These are phyloP conservation scores for Cactoblastis cactorum DNA, from an alignment of 2,888 invertebrate genomes.

Conservation along the genomic window DNA sequence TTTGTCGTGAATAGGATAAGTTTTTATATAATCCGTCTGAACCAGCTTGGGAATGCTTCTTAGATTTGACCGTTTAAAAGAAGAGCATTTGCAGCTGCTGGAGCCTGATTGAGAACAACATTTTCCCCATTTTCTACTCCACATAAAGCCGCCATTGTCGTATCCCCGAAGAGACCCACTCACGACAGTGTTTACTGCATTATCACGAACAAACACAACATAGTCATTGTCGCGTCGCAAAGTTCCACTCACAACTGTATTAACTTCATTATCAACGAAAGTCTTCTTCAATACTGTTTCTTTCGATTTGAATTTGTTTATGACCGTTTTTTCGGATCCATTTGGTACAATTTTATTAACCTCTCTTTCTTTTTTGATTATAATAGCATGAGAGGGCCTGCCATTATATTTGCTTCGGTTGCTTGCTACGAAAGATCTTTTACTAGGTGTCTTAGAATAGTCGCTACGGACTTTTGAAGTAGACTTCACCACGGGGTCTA, in stretches of 20 bases:
- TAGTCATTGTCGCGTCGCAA: slow-evolving; percentile 42
- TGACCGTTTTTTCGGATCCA: slow-evolving; percentile 21
- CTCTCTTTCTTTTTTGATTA: slow-evolving; percentile 39
- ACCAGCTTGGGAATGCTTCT: slow-evolving; percentile 34
- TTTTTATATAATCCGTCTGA: slow-evolving; percentile 33
- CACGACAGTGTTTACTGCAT: slow-evolving; percentile 40
- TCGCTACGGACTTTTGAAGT: slow-evolving; percentile 20
- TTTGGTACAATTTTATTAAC: slow-evolving; percentile 32
- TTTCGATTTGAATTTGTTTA: slow-evolving; percentile 33
- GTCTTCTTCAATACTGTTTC: slow-evolving; percentile 32
- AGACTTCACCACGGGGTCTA: slow-evolving; percentile 36
- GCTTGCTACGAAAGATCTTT: background rate
- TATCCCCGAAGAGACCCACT: slow-evolving; percentile 39
- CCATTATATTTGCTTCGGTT: slow-evolving; percentile 21
- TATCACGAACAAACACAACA: slow-evolving; percentile 44
- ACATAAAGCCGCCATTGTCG: slow-evolving; percentile 46
- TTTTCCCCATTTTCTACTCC: slow-evolving; percentile 38
- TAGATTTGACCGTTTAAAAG: slow-evolving; percentile 19
- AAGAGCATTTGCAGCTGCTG: slow-evolving; percentile 32
- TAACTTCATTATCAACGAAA: slow-evolving; percentile 36
- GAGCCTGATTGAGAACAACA: slow-evolving; percentile 7
- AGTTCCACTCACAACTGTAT: slow-evolving; percentile 44
- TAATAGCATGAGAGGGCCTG: slow-evolving; percentile 29
- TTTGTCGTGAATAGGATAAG: slow-evolving; percentile 36
- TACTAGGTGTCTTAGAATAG: slow-evolving; percentile 13